Evolutionary conservation across 2,797 vertebrate genomes (phyloP).

Genomic region (Saxicola maurus): DNA sequence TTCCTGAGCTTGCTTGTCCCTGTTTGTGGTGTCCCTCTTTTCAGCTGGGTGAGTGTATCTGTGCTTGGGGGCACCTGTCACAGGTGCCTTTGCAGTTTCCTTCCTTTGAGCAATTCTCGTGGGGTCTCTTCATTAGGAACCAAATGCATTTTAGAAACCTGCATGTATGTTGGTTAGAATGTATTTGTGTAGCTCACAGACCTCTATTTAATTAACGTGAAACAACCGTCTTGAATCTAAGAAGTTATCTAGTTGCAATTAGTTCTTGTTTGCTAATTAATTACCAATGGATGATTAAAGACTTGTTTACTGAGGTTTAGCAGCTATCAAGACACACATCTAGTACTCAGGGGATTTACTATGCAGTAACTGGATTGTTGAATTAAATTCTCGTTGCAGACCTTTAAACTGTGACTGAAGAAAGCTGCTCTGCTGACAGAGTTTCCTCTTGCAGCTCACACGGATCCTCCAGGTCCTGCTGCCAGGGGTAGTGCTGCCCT

Average conservation of each 20-base stretch:
- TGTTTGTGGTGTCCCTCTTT: not conserved
- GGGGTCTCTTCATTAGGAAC: not conserved
- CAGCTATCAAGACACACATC: slow-evolving; percentile 47
- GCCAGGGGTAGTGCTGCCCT: not conserved
- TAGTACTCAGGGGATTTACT: slow-evolving; percentile 41
- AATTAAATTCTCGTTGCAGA: slow-evolving; percentile 45
- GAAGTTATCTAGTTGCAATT: slow-evolving; percentile 54
- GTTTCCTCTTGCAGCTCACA: not conserved
- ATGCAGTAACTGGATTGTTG: slow-evolving; percentile 18
- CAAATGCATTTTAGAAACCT: not conserved
- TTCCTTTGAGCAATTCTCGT: not conserved
- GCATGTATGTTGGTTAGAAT: not conserved
- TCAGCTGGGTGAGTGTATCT: not conserved
- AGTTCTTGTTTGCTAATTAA: slow-evolving; percentile 66
- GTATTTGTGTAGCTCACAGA: not conserved
- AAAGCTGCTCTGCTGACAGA: not conserved
- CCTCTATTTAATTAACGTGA: slow-evolving; percentile 8
- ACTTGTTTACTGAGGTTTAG: slow-evolving; percentile 58
- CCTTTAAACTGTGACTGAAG: slow-evolving; percentile 27
- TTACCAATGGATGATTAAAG: slow-evolving; percentile 61
- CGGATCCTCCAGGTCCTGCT: not conserved
- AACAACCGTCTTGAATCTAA: slow-evolving; percentile 19
- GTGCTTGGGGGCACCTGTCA: not conserved
- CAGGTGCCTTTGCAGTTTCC: not conserved
- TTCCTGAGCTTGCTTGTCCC: not conserved